These are phyloP conservation scores for Aleadryas rufinucha DNA, from an alignment of 2,113 vertebrate genomes.

Conservation along the genomic window DNA sequence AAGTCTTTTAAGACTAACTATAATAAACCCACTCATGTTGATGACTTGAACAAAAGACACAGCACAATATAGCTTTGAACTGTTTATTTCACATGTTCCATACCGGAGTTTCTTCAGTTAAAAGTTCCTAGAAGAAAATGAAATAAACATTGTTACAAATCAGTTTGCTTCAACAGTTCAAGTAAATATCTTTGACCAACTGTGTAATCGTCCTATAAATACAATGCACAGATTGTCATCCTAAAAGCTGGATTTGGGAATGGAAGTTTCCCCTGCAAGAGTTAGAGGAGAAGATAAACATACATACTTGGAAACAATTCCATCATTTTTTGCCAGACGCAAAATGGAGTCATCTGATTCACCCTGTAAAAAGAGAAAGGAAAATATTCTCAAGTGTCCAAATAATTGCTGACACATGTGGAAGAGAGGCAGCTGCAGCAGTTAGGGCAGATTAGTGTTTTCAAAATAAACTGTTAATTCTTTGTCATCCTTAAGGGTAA, in stretches of 20 bases:
- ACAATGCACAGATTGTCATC: background rate
- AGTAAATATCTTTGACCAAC: background rate
- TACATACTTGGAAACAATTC: constrained; percentile 87
- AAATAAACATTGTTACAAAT: background rate
- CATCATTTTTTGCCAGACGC: constrained; percentile 86
- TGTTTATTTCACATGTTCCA: constrained; percentile 75
- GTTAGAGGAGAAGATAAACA: background rate
- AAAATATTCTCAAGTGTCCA: background rate
- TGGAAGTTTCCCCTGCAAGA: background rate
- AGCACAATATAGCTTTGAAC: background rate
- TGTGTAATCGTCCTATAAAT: background rate
- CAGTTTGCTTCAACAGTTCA: background rate
- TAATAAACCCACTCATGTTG: background rate
- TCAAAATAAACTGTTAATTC: background rate
- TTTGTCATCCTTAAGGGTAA: background rate
- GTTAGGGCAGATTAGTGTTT: background rate
- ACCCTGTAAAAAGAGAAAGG: constrained; percentile 53
- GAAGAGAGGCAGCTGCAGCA: background rate
- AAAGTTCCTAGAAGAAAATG: constrained; percentile 74
- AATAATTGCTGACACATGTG: background rate
- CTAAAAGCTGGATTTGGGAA: background rate
- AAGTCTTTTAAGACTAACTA: background rate
- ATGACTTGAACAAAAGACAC: background rate
- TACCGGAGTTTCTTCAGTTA: constrained; percentile 44
- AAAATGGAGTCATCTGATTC: constrained; percentile 95